A percentile compares a stretch with the other conserved stretches of the same genome.
phyloP scores from a whole-genome alignment of 1,140 invertebrate genomes.

The Elymnias hypermnestra region DNA sequence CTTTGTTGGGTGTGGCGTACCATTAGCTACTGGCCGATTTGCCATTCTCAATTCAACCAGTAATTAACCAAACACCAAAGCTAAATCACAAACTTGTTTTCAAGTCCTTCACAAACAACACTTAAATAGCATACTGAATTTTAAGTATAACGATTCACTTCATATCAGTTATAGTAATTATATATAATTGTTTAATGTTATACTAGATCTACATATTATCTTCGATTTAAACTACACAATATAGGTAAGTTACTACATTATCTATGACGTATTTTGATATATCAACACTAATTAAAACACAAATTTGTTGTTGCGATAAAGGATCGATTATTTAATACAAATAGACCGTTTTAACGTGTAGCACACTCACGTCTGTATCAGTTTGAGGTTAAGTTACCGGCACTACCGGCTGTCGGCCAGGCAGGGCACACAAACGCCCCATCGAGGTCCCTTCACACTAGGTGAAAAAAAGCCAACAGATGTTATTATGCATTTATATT shows the following conservation, averaged over 20 bases:
- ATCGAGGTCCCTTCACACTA: slow-evolving; percentile 43
- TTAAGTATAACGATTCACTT: not conserved
- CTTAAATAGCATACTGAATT: slow-evolving; percentile 4
- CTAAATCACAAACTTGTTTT: slow-evolving; percentile 17
- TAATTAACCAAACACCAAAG: slow-evolving; percentile 11
- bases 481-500: slow-evolving; percentile 19
- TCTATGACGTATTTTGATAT: not conserved
- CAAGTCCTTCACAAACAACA: slow-evolving; percentile 8
- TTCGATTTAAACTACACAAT: no score
- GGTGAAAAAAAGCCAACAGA: slow-evolving; percentile 36
- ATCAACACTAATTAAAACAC: not conserved
- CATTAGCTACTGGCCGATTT: slow-evolving; percentile 48
- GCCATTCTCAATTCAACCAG: slow-evolving; percentile 47
- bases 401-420: slow-evolving; percentile 61
- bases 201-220: no score
- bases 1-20: slow-evolving; percentile 44
- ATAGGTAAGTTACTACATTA: no score
- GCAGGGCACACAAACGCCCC: slow-evolving; percentile 50
- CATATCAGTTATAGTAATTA: not conserved
- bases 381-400: slow-evolving; percentile 73
- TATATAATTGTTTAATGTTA: no score
- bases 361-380: slow-evolving; percentile 68
- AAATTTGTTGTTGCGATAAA: not conserved
- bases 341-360: slow-evolving; percentile 58
- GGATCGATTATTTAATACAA: slow-evolving; percentile 31